Evolutionary conservation across 1,140 invertebrate genomes (phyloP), one percentile per base, ranked within the genome.

Genomic region (Bemisia tabaci): DNA sequence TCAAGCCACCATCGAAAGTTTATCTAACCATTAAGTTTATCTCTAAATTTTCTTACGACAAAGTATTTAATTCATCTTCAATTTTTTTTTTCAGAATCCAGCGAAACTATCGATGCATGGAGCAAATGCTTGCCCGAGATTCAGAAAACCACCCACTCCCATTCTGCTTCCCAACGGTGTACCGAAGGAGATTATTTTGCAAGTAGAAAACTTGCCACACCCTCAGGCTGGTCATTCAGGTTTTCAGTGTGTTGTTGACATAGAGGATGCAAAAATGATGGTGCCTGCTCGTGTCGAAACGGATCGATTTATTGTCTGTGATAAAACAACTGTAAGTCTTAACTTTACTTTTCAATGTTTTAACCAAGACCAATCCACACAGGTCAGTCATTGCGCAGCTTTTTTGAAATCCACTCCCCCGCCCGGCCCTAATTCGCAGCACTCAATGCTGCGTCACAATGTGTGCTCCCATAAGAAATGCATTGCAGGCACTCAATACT

Each of bases 201-300:
- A 93, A 76, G 91, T 94, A 25, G 90, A 94, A 74, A 95, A 95
- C 78, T 76, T 95, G 59, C 92, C 92, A 2, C 87, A 90, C 77
- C 89, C 91, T 12, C 88, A 91, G 79, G 85, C 86, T 65, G 90
- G 86, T 0, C 91, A 92, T 70, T 88, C 88, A 21, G 91, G 90
- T 27, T 94, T 95, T 74, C 87, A 94, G 73, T 96, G 94, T 77
- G 89, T 94, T 67, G 87, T 95, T 25, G 89, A 89, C 69, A 93
- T 95, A 69, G 93, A 95, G 79, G 87, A 87, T 33, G 91, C 92
- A 17, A 92, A 92, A 74, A 88, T 95, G 82, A 83, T 90, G 68
- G 84, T 95, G 5, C 88, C 91, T 61, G 93, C 93, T 0, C 81
- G 89, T 71, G 88, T 94, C 22, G 90, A 92, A 74, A 85, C 84